phyloP scores from a whole-genome alignment of 2,113 vertebrate genomes.

The Rhipidura dahli region DNA sequence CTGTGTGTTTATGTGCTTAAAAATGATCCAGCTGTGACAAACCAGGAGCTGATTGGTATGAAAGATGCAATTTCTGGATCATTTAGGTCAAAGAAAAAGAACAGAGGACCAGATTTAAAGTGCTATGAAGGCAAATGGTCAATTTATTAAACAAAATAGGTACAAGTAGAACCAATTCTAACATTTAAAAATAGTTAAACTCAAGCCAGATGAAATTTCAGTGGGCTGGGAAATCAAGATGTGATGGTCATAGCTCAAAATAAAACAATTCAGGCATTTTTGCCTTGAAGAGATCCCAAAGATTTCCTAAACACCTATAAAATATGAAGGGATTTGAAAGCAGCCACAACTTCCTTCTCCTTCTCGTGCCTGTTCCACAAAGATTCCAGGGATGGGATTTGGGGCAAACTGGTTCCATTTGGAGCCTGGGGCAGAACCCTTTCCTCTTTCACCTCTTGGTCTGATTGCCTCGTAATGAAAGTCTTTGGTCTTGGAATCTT shows the following conservation, averaged over 20 bases:
- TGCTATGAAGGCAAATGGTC: background rate
- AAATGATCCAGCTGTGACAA: background rate
- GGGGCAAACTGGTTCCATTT: conserved; percentile 48
- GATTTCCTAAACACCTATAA: background rate
- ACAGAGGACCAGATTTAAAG: background rate
- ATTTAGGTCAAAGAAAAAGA: background rate
- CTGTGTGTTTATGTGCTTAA: background rate
- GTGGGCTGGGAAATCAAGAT: background rate
- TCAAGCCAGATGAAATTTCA: background rate
- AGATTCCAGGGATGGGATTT: conserved; percentile 73
- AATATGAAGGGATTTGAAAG: conserved; percentile 73
- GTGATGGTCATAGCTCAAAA: background rate
- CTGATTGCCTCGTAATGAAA: background rate
- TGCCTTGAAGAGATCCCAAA: background rate
- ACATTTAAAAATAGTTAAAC: background rate
- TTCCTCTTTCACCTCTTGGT: background rate
- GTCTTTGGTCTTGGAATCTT: conserved; percentile 80
- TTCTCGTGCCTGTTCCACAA: conserved; percentile 80
- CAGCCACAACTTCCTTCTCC: conserved; percentile 83
- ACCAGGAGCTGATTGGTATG: background rate
- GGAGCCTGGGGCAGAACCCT: background rate
- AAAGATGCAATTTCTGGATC: background rate
- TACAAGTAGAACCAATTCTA: background rate
- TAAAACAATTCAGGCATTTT: background rate
- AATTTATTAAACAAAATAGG: background rate